A percentile compares a stretch with the other conserved stretches of the same genome.
Conservation (phyloP, 2,888 invertebrate species). For the Drosophila setosimentum region DNA sequence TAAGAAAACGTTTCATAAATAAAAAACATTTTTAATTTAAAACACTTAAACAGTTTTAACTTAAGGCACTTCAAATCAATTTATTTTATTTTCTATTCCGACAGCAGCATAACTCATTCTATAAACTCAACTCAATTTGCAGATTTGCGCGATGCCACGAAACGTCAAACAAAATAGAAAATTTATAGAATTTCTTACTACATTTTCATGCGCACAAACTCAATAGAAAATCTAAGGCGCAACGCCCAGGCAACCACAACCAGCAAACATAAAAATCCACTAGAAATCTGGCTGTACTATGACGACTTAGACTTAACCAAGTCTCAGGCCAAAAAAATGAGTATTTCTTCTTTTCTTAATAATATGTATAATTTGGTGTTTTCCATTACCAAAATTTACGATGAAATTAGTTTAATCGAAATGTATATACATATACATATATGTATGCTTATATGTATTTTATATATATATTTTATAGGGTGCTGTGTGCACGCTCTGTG, state of each 20-base stretch:
- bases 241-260: constrained; percentile 24
- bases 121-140: constrained; percentile 65
- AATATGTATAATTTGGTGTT: neutral
- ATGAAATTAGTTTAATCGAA: neutral
- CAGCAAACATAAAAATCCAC: constrained; percentile 15
- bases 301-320: constrained; percentile 4
- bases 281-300: neutral
- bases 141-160: constrained; percentile 42
- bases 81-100: constrained; percentile 39
- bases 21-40: constrained; percentile 7
- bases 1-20: neutral
- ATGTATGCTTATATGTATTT: too few relatives aligned
- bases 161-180: constrained; percentile 65
- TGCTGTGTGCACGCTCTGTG: too few relatives aligned
- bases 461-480: too few relatives aligned
- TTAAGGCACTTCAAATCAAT: constrained; percentile 20
- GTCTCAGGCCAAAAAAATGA: neutral
- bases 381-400: neutral
- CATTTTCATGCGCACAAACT: constrained; percentile 27
- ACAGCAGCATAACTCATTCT: constrained; percentile 28
- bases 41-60: neutral
- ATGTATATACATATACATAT: neutral
- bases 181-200: constrained; percentile 70
- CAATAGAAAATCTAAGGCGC: constrained; percentile 58
- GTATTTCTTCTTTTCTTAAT: too few relatives aligned